Base-by-base conservation (phyloP, 2,113 vertebrate genomes). In the Nesoenas mayeri region DNA sequence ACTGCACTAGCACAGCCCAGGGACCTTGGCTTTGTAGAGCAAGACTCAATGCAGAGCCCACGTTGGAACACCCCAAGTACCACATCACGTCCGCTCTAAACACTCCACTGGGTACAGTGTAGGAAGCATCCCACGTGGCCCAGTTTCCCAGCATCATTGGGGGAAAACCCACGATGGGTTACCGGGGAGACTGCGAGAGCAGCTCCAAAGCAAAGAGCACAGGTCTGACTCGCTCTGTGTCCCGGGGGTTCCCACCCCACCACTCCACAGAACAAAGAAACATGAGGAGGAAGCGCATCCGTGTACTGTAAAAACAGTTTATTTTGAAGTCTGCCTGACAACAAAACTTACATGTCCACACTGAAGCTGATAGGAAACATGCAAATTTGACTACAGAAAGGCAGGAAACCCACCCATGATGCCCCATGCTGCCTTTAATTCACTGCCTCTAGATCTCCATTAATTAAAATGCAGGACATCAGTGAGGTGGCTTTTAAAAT, bases 21-120 rank as follows among this genome's bases (percentile, higher is more conserved):
- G 48, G 38, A 40, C 10, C 9, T 34, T 44, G 54, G 7, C 10
- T 31, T 32, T 67, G 42, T 38, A 21, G 9, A 9, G 8, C 12
- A 34, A 56, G 18, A 15, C 17, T 50, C 51, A 48, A 0, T 51
- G 11, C 75, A 10, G n/a, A 66, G 36, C 36, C 26, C 42, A 12
- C 2, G 1, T 7, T 5, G 31, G 20, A 38, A 22, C 2, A 1
- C 38, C 29, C 2, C 0, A 0, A 61, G 51, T 26, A 17, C 40
- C 26, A 1, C 0, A 0, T 22, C 2, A 2, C 4, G 2, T 10
- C 62, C 2, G 0, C 56, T 48, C 60, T 0, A 0, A 70, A 18
- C 5, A 1, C 12, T 25, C 2, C 32, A 44, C 44, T 2, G 7
- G 64, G 42, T 54, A n/a, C 0, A 0, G 28, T 1, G 0, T 5